phyloP scores from a whole-genome alignment of 2,888 invertebrate genomes.

The Oxyteleia sp. region DNA sequence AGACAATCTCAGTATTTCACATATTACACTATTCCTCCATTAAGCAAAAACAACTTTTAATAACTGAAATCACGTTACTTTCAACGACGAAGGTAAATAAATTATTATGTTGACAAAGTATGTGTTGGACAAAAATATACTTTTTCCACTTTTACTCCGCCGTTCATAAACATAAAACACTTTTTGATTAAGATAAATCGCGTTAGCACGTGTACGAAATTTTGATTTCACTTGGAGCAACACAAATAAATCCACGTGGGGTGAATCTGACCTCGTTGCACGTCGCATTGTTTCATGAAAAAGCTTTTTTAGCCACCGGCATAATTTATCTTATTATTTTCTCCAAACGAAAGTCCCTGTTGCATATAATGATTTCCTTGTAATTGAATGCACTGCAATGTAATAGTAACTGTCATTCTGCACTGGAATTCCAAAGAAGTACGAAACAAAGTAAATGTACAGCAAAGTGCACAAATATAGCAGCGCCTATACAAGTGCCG shows the following conservation, averaged over 20 bases:
- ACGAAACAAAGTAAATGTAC: not conserved
- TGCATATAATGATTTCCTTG: constrained; percentile 10
- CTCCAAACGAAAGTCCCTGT: constrained; percentile 6
- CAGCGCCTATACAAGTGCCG: not conserved
- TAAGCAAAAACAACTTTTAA: too few species aligned
- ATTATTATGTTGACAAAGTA: not conserved
- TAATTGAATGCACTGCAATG: constrained; percentile 9
- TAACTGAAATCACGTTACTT: too few species aligned
- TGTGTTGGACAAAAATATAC: not conserved
- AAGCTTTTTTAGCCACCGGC: not conserved
- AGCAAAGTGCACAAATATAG: constrained; percentile 5
- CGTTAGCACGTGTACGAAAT: constrained; percentile 12
- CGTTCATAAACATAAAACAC: constrained; percentile 18
- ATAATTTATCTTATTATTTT: constrained; percentile 14
- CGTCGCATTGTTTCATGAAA: constrained; percentile 15
- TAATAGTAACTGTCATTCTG: not conserved
- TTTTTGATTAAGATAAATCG: constrained; percentile 23
- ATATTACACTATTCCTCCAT: too few species aligned
- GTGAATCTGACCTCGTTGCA: constrained; percentile 16
- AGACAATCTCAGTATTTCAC: too few species aligned
- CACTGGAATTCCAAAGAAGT: not conserved
- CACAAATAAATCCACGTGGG: constrained; percentile 13
- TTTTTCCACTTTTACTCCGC: not conserved
- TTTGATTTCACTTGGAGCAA: constrained; percentile 3
- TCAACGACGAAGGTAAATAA: not conserved